phyloP scores from a whole-genome alignment of 1,140 invertebrate species.

The Zaprionus tsacasi region DNA sequence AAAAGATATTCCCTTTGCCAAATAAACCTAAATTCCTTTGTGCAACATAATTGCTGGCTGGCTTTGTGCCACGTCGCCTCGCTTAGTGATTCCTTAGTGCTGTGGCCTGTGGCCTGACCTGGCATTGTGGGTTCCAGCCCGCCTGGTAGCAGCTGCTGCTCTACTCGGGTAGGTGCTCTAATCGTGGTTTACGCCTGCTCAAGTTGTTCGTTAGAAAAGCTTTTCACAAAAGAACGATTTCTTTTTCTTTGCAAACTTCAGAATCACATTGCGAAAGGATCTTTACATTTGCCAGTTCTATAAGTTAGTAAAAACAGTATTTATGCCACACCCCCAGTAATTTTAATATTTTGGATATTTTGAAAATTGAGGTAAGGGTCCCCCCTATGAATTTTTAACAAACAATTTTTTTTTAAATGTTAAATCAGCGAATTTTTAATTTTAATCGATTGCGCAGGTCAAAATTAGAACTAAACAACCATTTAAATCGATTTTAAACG shows the following conservation, averaged over 20 bases:
- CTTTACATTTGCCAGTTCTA: background rate
- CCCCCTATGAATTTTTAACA: too few relatives aligned
- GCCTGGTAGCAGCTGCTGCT: slow-evolving; percentile 31
- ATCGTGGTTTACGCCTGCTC: slow-evolving; percentile 50
- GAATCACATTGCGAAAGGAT: background rate
- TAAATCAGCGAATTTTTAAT: too few relatives aligned
- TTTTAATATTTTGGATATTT: too few relatives aligned
- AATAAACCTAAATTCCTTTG: slow-evolving; percentile 67
- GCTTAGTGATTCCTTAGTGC: background rate
- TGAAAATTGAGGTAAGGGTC: too few relatives aligned
- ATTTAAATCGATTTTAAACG: too few relatives aligned
- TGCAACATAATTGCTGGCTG: slow-evolving; percentile 71
- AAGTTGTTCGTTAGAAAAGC: slow-evolving; percentile 14
- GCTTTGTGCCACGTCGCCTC: slow-evolving; percentile 49
- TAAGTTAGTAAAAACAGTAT: background rate
- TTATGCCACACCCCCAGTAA: too few relatives aligned
- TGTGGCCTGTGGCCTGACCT: background rate
- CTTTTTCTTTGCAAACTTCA: background rate
- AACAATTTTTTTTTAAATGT: too few relatives aligned
- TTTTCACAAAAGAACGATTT: slow-evolving; percentile 6
- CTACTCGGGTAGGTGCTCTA: slow-evolving; percentile 64
- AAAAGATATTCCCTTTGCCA: slow-evolving; percentile 62
- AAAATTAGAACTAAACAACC: too few relatives aligned
- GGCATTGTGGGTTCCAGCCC: background rate
- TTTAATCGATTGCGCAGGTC: too few relatives aligned